Base-by-base conservation (phyloP, 2,888 invertebrate genomes). In the Melipona beecheii region DNA sequence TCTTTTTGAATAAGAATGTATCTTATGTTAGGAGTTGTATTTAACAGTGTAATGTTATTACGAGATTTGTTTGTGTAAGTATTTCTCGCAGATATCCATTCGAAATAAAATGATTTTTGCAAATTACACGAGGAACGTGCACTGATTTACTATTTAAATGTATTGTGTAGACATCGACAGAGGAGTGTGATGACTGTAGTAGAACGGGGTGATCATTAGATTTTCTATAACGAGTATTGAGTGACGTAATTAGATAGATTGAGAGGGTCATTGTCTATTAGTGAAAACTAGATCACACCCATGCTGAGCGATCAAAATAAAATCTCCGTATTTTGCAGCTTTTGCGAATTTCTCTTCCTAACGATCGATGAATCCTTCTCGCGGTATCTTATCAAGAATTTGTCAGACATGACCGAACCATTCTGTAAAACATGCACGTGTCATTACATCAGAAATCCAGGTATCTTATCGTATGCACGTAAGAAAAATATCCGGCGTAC, bases 211-310 rank as follows among this genome's bases (percentile, higher is more conserved):
- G n/a, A 17, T 27, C n/a, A 49, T 62, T 49, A 24, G 4, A 54
- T 75, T 75, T 60, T 75, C 43, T 24, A 21, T 52, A 27, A 54
- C 54, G 36, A 19, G 36, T 80, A 52, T 65, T 73, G 31, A 17
- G 58, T 75, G 75, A 71, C 36, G 49, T 52, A 60, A 75, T 75
- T 82, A 54, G 6, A 43, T 52, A 49, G 36, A 82, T 43, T 77
- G 73, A 70, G 65, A 74, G 58, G 69, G 60, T 82, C 76, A 81
- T 49, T 52, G 73, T 70, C 69, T 64, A 77, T 77, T 77, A 77
- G 77, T 56, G 73, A 82, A 77, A 83, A 82, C 54, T 77, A 77
- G 77, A 82, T 74, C 77, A 54, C 65, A 54, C 65, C 64, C 31
- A 24, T 62, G 60, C 56, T 5, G 21, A 60, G 27, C 49, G 58